Evolutionary conservation across 2,113 vertebrate species (phyloP), one percentile per base, ranked within the genome.

Genomic region (Bucco capensis): DNA sequence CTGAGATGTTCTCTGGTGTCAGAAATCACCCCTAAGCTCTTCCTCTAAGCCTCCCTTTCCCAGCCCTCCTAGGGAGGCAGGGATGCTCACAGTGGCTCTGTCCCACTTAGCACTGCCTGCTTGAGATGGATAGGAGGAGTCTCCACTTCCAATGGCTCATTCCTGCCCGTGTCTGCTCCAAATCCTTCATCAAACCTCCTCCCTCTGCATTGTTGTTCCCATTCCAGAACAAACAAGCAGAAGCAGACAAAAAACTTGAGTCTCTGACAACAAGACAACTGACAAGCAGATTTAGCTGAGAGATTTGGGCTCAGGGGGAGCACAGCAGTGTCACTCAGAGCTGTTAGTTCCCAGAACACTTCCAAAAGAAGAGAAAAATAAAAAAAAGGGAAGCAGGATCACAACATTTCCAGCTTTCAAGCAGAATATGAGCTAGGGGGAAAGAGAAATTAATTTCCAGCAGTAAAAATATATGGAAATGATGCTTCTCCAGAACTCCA

Each of bases 11-110:
- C 51, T 60, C 69, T 80, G 69, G 25, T 90, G 86, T 74, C 86
- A 96, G 42, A 91, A 94, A 83, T 86, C 67, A 50, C 54, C 90
- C 75, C 19, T 83, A 61, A 93, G 89, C 91, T 82, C 74, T 92
- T 96, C 89, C 84, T 93, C 57, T 85, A 53, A 87, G 74, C 31
- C 46, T 83, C 27, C 38, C 40, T 27, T 80, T 84, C 71, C 74
- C 58, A 82, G 18, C 33, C 25, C 25, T 87, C n/a, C 21, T 18
- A 49, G 42, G 12, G 78, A 92, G 8, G 51, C 25, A 7, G 40
- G 2, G 0, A 9, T 44, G 35, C 47, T 85, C 89, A 58, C 83
- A 78, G 70, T 1, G 83, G 86, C 37, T 83, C 79, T 91, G 74
- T 65, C 82, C 87, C 91, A 91, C 18, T 89, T 89, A 92, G n/a